A percentile compares a stretch with the other conserved stretches of the same genome.
Evolutionary conservation across 2,888 invertebrate species (phyloP).

Genomic region (Ephialtes manifestator): DNA sequence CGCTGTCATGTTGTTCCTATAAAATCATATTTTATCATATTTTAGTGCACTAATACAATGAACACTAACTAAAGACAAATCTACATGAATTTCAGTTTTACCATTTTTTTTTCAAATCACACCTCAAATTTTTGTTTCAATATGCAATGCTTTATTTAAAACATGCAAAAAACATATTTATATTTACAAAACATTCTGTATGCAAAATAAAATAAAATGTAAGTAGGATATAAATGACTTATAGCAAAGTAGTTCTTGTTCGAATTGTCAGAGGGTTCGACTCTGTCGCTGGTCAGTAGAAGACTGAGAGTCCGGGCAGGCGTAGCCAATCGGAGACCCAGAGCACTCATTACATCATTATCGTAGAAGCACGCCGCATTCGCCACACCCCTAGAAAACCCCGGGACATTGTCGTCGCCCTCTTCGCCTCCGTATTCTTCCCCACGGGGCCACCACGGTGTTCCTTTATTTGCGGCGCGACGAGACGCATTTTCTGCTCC

Average conservation of each 20-base stretch:
- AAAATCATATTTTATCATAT: too few relatives aligned
- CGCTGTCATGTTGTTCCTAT: too few relatives aligned
- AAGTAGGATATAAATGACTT: not conserved
- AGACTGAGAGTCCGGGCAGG: constrained; percentile 69
- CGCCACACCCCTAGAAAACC: constrained; percentile 73
- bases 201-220: not conserved
- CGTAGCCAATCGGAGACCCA: constrained; percentile 78
- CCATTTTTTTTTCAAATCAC: too few relatives aligned
- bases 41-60: too few relatives aligned
- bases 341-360: constrained; percentile 82
- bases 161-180: too few relatives aligned
- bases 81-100: too few relatives aligned
- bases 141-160: too few relatives aligned
- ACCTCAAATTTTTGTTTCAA: too few relatives aligned
- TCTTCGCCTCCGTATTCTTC: constrained; percentile 59
- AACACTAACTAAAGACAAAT: too few relatives aligned
- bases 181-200: too few relatives aligned
- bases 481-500: constrained; percentile 64
- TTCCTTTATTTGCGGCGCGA: constrained; percentile 57
- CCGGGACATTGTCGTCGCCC: constrained; percentile 69
- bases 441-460: constrained; percentile 56
- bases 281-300: constrained; percentile 58
- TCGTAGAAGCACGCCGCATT: constrained; percentile 78
- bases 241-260: constrained; percentile 25
- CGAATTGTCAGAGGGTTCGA: constrained; percentile 31